A percentile compares a stretch with the other conserved stretches of the same genome.
Conservation (phyloP, 2,888 invertebrate genomes). For the Tiphia femorata region DNA sequence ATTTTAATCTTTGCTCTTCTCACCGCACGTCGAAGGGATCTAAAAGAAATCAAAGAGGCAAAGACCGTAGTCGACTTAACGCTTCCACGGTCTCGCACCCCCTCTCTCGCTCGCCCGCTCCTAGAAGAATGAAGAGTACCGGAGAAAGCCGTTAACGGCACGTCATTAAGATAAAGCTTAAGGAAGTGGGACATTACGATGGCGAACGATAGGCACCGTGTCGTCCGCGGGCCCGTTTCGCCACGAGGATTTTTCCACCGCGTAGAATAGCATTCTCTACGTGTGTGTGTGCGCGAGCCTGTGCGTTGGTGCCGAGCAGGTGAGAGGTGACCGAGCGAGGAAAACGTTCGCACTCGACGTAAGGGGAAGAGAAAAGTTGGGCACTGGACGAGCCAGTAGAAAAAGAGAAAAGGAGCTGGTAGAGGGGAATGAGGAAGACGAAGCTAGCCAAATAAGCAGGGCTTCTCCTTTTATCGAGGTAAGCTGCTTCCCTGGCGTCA, state of each 20-base stretch:
- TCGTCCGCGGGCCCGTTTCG: constrained; percentile 24
- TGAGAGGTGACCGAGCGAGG: constrained; percentile 24
- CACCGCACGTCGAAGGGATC: no score
- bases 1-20: no score
- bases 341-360: background rate
- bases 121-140: no score
- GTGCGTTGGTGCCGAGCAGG: constrained; percentile 36
- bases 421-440: constrained; percentile 25
- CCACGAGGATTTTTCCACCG: no score
- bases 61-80: no score
- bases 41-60: background rate
- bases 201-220: constrained; percentile 14
- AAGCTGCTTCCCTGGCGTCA: no score
- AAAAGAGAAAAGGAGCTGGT: background rate
- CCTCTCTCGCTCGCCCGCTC: no score
- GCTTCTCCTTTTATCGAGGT: no score
- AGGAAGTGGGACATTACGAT: constrained; percentile 17
- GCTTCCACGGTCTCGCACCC: no score
- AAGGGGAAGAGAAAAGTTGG: background rate
- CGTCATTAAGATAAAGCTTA: constrained; percentile 12
- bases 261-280: no score
- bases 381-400: background rate
- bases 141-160: no score
- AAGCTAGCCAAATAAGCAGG: constrained; percentile 35
- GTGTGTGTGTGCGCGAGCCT: no score